These are phyloP conservation scores for Myanophis thanlyinensis DNA, from an alignment of 2,113 vertebrate species.

Conservation along the genomic window DNA sequence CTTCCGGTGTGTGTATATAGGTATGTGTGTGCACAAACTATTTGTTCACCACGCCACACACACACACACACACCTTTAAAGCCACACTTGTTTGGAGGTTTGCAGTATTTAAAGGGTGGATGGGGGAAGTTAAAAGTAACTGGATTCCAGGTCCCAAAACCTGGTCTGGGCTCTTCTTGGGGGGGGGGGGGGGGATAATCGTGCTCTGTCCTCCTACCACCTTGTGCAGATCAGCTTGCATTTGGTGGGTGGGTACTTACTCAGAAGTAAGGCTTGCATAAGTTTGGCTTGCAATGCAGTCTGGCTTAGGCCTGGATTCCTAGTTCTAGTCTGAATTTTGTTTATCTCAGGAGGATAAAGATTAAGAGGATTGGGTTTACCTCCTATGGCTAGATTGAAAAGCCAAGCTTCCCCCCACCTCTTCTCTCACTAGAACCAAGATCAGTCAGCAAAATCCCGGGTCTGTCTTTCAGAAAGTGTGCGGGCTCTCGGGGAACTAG, in stretches of 20 bases:
- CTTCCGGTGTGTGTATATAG: neutral
- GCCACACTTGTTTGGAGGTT: neutral
- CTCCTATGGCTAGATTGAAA: constrained; percentile 13
- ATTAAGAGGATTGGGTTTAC: constrained; percentile 19
- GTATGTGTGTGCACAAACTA: neutral
- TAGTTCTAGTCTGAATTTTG: neutral
- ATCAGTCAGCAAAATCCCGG: constrained; percentile 1
- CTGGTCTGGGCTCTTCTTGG: too few relatives aligned
- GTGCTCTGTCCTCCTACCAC: neutral
- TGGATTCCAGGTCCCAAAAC: neutral
- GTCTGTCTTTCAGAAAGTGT: neutral
- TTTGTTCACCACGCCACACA: neutral
- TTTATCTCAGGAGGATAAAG: neutral
- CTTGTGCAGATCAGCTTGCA: too few relatives aligned
- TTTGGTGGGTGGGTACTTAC: neutral
- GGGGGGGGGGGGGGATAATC: too few relatives aligned
- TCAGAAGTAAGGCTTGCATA: neutral
- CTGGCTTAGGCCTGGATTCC: neutral
- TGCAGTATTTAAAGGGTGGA: neutral
- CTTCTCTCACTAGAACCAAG: neutral
- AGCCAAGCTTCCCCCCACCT: neutral
- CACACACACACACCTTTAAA: neutral
- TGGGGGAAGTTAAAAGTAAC: neutral
- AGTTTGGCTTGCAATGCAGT: neutral
- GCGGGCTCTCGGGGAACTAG: neutral